Percentiles rank a stretch among this genome's conserved stretches.
Evolutionary conservation across 1,140 invertebrate genomes (phyloP).

Genomic region (Rhyzopertha dominica): DNA sequence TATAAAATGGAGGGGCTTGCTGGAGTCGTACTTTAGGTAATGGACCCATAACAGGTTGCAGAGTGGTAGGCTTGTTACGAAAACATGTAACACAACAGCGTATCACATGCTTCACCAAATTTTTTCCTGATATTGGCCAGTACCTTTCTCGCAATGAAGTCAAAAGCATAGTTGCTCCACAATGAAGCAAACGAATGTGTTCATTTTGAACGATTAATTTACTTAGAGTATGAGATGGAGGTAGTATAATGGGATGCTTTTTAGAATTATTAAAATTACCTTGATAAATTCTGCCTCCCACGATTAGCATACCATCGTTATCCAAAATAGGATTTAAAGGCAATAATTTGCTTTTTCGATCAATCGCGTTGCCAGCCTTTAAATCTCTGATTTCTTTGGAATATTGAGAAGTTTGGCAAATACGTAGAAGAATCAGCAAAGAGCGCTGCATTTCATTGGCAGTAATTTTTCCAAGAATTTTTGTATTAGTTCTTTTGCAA

Average conservation of each 20-base stretch:
- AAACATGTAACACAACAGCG: no score
- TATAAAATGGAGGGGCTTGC: constrained; percentile 24
- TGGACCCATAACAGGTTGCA: no score
- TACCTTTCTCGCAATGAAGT: constrained; percentile 8
- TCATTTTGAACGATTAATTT: constrained; percentile 5
- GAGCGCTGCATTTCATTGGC: constrained; percentile 10
- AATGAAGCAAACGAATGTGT: constrained; percentile 6
- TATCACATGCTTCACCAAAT: no score
- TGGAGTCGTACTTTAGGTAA: constrained; percentile 30
- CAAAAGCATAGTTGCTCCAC: constrained; percentile 3
- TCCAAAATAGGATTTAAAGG: constrained; percentile 20
- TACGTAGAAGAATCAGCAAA: constrained; percentile 2
- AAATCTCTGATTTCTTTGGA: constrained; percentile 4
- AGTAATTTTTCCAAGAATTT: background rate
- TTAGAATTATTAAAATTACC: no score
- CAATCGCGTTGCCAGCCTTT: background rate
- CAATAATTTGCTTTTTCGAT: constrained; percentile 11
- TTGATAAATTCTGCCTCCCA: constrained; percentile 19
- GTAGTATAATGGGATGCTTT: no score
- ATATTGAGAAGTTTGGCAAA: constrained; percentile 7
- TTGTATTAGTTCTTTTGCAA: constrained; percentile 1
- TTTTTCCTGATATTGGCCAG: constrained; percentile 20
- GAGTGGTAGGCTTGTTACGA: no score
- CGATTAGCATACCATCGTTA: constrained; percentile 11
- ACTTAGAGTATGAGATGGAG: background rate